These are phyloP conservation scores for Oryzias woworae DNA, from an alignment of 2,113 vertebrate genomes.

Conservation along the genomic window DNA sequence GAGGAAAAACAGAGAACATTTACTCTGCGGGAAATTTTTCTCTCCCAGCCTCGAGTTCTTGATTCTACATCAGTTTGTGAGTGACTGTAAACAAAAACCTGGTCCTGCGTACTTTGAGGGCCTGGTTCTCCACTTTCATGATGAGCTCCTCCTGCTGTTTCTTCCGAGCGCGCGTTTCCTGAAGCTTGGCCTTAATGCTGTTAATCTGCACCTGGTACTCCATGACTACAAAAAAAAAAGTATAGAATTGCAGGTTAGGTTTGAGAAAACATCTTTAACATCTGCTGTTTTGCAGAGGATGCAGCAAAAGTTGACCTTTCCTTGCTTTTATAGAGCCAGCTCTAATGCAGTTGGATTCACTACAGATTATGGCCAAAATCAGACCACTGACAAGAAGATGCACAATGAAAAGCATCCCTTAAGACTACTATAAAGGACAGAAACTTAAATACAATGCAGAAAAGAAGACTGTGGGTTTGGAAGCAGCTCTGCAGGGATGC, in stretches of 20 bases:
- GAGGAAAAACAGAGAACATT: neutral
- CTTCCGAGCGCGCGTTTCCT: constrained; percentile 92
- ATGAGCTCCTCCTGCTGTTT: constrained; percentile 97
- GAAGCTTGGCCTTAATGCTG: constrained; percentile 89
- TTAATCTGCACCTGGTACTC: constrained; percentile 96
- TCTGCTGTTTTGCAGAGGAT: too few species aligned
- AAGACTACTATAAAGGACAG: too few species aligned
- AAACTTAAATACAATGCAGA: too few species aligned
- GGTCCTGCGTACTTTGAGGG: constrained; percentile 85
- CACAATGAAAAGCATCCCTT: too few species aligned
- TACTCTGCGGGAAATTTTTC: neutral
- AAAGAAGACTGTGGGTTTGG: too few species aligned
- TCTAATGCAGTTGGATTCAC: too few species aligned
- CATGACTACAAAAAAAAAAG: constrained; percentile 75
- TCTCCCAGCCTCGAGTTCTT: too few species aligned
- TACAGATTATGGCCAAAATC: too few species aligned
- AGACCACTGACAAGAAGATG: too few species aligned
- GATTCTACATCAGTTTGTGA: neutral
- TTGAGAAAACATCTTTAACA: neutral
- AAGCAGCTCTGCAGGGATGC: constrained; percentile 5
- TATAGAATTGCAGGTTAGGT: neutral
- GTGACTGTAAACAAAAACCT: neutral
- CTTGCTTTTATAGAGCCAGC: too few species aligned
- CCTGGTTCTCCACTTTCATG: constrained; percentile 98
- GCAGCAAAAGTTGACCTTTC: too few species aligned